Conservation (phyloP, 2,888 invertebrate species). For the Polyommatus iphigenia region DNA sequence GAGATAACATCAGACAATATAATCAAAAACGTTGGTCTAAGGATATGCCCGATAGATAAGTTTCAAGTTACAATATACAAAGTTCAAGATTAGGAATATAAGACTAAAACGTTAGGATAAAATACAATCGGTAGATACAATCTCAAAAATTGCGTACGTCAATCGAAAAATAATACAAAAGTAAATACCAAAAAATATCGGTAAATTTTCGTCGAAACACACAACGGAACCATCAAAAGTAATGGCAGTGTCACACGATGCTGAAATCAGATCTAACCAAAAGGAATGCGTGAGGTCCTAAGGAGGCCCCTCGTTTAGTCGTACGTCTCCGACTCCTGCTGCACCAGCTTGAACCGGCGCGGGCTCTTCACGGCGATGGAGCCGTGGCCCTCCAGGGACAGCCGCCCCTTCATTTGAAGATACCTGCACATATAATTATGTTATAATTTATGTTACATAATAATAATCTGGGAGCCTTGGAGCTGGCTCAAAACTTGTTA, state of each 20-base stretch:
- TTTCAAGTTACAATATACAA: not conserved
- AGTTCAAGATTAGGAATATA: slow-evolving; percentile 12
- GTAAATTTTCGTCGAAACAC: slow-evolving; percentile 14
- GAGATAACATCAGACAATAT: slow-evolving; percentile 10
- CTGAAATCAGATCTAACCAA: slow-evolving; percentile 32
- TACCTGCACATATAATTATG: slow-evolving; percentile 59
- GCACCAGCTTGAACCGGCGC: slow-evolving; percentile 91
- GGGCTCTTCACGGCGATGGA: slow-evolving; percentile 92
- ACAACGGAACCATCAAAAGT: slow-evolving; percentile 27
- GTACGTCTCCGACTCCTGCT: slow-evolving; percentile 94
- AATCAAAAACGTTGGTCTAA: slow-evolving; percentile 15
- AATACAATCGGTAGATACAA: not conserved
- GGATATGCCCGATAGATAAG: slow-evolving; percentile 22
- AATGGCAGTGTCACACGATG: slow-evolving; percentile 38
- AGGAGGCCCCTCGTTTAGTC: slow-evolving; percentile 78
- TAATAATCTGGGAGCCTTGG: too few relatives aligned
- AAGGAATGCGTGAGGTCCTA: not conserved
- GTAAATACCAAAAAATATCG: slow-evolving; percentile 19
- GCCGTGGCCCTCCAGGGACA: slow-evolving; percentile 87
- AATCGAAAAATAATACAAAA: slow-evolving; percentile 11
- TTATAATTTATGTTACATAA: not conserved
- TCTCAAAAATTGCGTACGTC: not conserved
- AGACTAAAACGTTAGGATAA: not conserved
- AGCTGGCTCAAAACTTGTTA: too few relatives aligned
- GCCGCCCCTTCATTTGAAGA: slow-evolving; percentile 88